These are phyloP conservation scores for Antedon bifida DNA, from an alignment of 35 echinoderm and acorn worm genomes.

Conservation along the genomic window DNA sequence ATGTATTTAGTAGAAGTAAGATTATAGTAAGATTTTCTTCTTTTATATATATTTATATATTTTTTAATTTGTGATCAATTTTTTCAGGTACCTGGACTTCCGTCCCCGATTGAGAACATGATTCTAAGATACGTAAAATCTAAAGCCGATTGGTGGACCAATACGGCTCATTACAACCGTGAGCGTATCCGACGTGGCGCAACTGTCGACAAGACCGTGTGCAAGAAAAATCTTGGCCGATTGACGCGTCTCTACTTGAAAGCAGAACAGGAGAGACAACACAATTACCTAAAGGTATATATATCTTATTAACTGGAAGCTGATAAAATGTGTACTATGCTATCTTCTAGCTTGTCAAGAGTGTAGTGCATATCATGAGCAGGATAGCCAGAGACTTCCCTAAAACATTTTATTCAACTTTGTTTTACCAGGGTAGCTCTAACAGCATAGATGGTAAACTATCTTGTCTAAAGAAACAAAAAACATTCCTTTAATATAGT, in stretches of 20 bases:
- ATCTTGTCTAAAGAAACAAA: too few relatives aligned
- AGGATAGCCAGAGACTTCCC: too few relatives aligned
- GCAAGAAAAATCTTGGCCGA: slow-evolving; percentile 95
- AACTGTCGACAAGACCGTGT: slow-evolving; percentile 96
- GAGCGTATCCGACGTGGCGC: slow-evolving; percentile 94
- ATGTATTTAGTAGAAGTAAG: background rate
- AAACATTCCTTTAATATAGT: too few relatives aligned
- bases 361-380: too few relatives aligned
- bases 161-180: slow-evolving; percentile 98
- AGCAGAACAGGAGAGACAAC: slow-evolving; percentile 97
- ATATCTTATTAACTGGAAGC: background rate
- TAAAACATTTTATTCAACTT: background rate
- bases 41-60: background rate
- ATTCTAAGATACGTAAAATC: slow-evolving; percentile 95
- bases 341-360: background rate
- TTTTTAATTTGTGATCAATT: background rate
- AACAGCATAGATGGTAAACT: too few relatives aligned
- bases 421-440: too few relatives aligned
- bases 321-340: too few relatives aligned
- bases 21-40: background rate
- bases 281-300: slow-evolving; percentile 91
- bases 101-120: slow-evolving; percentile 98
- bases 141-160: slow-evolving; percentile 99
- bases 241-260: slow-evolving; percentile 92
- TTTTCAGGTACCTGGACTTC: slow-evolving; percentile 78